Evolutionary conservation across 2,113 vertebrate species (phyloP), one percentile per base, ranked within the genome.

Genomic region (Zapornia atra): DNA sequence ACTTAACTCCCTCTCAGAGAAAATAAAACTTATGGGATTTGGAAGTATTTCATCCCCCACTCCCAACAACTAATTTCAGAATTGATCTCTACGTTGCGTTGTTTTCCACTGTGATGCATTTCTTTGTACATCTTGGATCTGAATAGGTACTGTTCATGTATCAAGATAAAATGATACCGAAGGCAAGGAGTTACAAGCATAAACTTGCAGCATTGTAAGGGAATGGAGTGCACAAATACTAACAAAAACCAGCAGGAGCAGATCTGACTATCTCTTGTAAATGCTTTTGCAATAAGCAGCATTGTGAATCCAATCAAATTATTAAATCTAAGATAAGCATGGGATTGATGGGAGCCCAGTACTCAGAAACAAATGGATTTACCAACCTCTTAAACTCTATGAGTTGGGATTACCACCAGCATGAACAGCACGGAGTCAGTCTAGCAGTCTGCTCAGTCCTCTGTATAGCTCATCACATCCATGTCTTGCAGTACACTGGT

Each of bases 351-450:
- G 21, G n/a, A 66, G 51, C 36, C 29, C 36, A 59, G 40, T 57
- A 83, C 56, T 78, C 22, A 51, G 69, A 88, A 94, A 88, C 24
- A 90, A 76, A 82, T 17, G 64, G 72, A 78, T 94, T 95, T 95
- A 33, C 46, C 34, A 71, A 25, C 11, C 18, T 59, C 21, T 81
- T 79, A 33, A 0, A 0, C 24, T 48, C 34, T 46, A 4, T 70
- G 26, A 63, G 60, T 10, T 60, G 38, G 57, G 51, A 78, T 92
- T 86, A 71, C 33, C 56, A 36, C 12, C 28, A 56, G 29, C 12
- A 9, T 12, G 38, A 81, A 22, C 15, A 42, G 9, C 50, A 34
- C 1, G 4, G 46, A 76, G 46, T 24, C 76, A 38, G 15, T 42
- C n/a, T 53, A 66, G 38, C 56, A 51, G 33, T 42, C 71, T 92